These are phyloP conservation scores for Trogon melanurus DNA, from an alignment of 2,113 vertebrate species.

Conservation along the genomic window DNA sequence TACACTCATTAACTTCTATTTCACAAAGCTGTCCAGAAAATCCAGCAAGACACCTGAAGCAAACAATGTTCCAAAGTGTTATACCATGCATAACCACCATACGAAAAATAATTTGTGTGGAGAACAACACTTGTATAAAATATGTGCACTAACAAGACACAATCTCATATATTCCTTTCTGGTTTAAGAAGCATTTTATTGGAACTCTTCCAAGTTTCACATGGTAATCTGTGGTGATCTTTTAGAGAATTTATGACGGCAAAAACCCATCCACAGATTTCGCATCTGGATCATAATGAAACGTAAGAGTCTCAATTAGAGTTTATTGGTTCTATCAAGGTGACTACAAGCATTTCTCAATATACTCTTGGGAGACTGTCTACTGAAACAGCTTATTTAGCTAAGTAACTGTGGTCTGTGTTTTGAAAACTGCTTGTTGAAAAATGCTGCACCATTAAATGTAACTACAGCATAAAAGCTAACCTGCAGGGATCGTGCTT, in stretches of 20 bases:
- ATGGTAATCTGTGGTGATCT: not conserved
- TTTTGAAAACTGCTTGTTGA: not conserved
- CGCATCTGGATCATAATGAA: not conserved
- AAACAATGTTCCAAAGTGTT: constrained; percentile 4
- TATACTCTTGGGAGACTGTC: not conserved
- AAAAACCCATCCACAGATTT: not conserved
- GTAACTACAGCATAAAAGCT: not conserved
- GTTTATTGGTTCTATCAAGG: not conserved
- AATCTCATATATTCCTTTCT: not conserved
- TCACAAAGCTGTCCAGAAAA: constrained; percentile 73
- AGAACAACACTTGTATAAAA: not conserved
- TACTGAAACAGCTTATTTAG: not conserved
- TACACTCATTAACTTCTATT: constrained; percentile 82
- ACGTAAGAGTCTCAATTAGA: not conserved
- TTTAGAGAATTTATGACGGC: not conserved
- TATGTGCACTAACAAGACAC: not conserved
- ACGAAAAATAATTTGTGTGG: not conserved
- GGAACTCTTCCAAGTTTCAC: not conserved
- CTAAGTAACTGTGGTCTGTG: not conserved
- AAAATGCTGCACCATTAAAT: not conserved
- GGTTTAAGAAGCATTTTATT: not conserved
- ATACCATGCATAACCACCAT: not conserved
- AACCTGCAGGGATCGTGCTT: not conserved
- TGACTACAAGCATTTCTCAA: not conserved
- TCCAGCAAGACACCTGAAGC: constrained; percentile 67